Percentiles rank a stretch among this genome's conserved stretches.
phyloP scores from a whole-genome alignment of 2,888 invertebrate genomes.

The Macropis europaea region DNA sequence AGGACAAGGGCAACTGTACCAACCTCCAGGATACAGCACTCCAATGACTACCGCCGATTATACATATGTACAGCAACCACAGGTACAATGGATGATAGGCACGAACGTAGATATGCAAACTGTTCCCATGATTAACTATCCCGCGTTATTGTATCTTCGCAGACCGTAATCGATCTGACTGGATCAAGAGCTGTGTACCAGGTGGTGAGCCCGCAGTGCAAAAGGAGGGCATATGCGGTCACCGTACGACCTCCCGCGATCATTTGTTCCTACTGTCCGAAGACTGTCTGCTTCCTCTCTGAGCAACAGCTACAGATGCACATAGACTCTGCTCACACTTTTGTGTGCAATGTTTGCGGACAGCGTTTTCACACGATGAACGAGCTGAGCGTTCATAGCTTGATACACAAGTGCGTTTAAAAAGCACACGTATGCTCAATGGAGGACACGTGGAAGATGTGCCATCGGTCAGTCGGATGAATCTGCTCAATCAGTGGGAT shows the following conservation, averaged over 20 bases:
- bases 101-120: background rate
- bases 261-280: slow-evolving; percentile 51
- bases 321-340: slow-evolving; percentile 44
- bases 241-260: background rate
- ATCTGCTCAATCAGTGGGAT: too few species aligned
- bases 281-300: slow-evolving; percentile 10
- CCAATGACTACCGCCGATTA: background rate
- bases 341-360: slow-evolving; percentile 47
- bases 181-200: background rate
- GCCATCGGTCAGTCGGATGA: too few species aligned
- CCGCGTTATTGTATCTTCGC: background rate
- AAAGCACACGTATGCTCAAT: background rate
- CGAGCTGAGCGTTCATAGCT: slow-evolving; percentile 15
- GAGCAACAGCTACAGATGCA: slow-evolving; percentile 37
- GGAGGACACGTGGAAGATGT: background rate
- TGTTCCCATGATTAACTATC: background rate
- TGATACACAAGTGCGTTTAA: background rate
- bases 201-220: background rate
- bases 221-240: background rate
- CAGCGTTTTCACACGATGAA: slow-evolving; percentile 22
- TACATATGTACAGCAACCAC: background rate
- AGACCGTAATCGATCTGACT: slow-evolving; percentile 6
- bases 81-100: slow-evolving; percentile 4
- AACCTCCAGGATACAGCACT: background rate
- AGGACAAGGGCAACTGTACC: background rate